These are phyloP conservation scores for Lagria hirta DNA, from an alignment of 2,888 invertebrate species.

Conservation along the genomic window DNA sequence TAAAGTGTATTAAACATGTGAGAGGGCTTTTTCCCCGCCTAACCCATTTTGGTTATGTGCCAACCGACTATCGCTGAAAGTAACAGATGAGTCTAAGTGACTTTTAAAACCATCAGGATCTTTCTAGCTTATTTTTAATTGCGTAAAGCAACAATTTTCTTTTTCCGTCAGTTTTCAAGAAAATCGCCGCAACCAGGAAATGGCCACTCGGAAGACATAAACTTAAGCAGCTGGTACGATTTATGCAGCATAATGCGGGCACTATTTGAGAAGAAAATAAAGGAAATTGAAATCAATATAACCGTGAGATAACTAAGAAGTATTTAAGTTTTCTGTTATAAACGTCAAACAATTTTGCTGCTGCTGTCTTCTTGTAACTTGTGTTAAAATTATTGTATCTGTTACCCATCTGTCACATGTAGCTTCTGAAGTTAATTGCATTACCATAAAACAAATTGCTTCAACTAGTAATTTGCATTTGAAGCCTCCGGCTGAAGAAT, in stretches of 20 bases:
- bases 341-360: too few relatives aligned
- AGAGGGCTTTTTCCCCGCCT: too few relatives aligned
- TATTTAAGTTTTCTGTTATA: too few relatives aligned
- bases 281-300: too few relatives aligned
- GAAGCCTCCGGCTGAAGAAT: conserved; percentile 6
- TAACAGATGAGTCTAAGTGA: too few relatives aligned
- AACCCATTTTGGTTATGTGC: too few relatives aligned
- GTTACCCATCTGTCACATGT: conserved; percentile 7
- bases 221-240: conserved; percentile 9
- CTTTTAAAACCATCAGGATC: too few relatives aligned
- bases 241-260: conserved; percentile 5
- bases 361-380: too few relatives aligned
- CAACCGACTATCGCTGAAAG: too few relatives aligned
- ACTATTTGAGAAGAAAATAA: conserved; percentile 4
- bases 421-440: conserved; percentile 15
- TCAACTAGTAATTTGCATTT: conserved; percentile 14
- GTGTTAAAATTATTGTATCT: too few relatives aligned
- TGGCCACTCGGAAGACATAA: conserved; percentile 21
- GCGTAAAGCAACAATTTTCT: background rate
- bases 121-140: background rate
- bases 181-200: conserved; percentile 21
- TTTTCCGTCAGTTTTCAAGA: background rate
- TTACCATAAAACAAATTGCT: conserved; percentile 18
- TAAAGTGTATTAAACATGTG: too few relatives aligned
- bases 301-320: too few relatives aligned